Percentiles rank a stretch among this genome's conserved stretches.
These are phyloP conservation scores for Cettia cetti DNA, from an alignment of 2,113 vertebrate species.

Conservation along the genomic window DNA sequence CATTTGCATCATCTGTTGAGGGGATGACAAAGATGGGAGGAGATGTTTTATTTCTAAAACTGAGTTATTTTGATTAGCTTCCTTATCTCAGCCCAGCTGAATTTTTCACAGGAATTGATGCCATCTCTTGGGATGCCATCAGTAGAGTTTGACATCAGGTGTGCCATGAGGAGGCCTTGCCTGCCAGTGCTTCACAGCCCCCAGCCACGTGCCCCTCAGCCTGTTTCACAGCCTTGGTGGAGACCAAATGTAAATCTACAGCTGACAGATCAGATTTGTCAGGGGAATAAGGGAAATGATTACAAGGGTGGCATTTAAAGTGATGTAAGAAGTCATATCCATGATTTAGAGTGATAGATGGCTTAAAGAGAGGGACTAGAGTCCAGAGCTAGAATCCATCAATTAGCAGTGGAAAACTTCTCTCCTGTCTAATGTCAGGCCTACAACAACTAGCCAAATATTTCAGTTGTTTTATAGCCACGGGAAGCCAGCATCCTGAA, in stretches of 20 bases:
- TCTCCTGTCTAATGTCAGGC: neutral
- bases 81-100: neutral
- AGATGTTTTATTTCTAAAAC: neutral
- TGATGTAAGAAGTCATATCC: neutral
- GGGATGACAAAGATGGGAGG: neutral
- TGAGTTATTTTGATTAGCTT: neutral
- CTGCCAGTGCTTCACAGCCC: neutral
- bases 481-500: neutral
- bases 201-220: neutral
- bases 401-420: slow-evolving; percentile 5
- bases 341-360: neutral
- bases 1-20: neutral
- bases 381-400: neutral
- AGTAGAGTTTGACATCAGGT: neutral
- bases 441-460: slow-evolving; percentile 3
- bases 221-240: neutral
- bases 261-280: neutral
- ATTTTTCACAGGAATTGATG: neutral
- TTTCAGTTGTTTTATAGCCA: neutral
- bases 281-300: slow-evolving; percentile 26
- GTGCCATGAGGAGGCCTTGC: neutral
- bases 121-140: neutral
- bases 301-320: slow-evolving; percentile 48
- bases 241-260: slow-evolving; percentile 18
- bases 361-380: slow-evolving; percentile 2